These are phyloP conservation scores for Synanthedon formicaeformis DNA, from an alignment of 2,888 invertebrate genomes.

Conservation along the genomic window DNA sequence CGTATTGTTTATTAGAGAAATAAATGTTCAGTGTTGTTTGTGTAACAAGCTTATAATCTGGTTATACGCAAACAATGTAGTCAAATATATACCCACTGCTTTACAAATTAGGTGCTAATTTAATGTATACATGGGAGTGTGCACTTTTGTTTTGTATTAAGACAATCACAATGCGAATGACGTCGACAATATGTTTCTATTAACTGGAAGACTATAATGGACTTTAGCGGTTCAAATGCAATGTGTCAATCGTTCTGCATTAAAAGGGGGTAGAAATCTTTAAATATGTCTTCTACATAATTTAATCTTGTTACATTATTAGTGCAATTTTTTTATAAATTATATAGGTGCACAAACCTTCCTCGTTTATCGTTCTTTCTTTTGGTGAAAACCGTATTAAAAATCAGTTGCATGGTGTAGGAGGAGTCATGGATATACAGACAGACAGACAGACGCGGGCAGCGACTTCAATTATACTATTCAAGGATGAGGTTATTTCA, in stretches of 20 bases:
- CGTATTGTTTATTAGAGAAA: conserved; percentile 32
- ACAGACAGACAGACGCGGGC: too few species aligned
- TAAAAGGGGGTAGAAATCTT: too few species aligned
- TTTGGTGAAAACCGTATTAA: too few species aligned
- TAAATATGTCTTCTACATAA: too few species aligned
- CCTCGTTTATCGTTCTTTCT: too few species aligned
- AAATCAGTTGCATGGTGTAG: too few species aligned
- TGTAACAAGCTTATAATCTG: conserved; percentile 35
- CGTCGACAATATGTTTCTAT: conserved; percentile 59
- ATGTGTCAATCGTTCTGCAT: not conserved
- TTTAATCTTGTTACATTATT: too few species aligned
- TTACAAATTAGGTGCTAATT: conserved; percentile 64
- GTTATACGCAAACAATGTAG: conserved; percentile 16
- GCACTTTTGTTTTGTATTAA: conserved; percentile 47
- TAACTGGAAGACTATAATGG: conserved; percentile 4
- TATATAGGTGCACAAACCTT: too few species aligned
- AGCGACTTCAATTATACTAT: too few species aligned
- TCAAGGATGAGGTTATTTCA: too few species aligned
- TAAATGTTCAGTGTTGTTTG: conserved; percentile 49
- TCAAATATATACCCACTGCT: conserved; percentile 38
- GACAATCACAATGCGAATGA: conserved; percentile 49
- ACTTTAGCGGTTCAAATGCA: not conserved
- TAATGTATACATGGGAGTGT: conserved; percentile 49
- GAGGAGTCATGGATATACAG: too few species aligned
- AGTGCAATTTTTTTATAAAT: too few species aligned